Evolutionary conservation across 2,888 invertebrate genomes (phyloP), one percentile per base, ranked within the genome.

Genomic region (Acanthacorydalis orientalis): DNA sequence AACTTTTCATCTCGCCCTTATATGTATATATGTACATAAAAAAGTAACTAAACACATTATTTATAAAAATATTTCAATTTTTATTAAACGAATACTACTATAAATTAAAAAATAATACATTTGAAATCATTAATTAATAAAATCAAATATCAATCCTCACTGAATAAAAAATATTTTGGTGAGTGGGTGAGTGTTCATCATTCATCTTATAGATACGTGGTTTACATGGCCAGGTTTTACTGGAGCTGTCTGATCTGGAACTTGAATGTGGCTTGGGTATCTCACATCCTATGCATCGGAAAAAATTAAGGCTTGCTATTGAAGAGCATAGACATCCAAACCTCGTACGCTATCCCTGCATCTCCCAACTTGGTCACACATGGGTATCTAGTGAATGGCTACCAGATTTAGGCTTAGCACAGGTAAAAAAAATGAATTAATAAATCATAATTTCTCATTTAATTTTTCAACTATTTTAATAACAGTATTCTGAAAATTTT

Each of bases 311-410:
- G 44, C 73, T 95, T 56, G 93, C 93, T 48, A 90, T 95, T 53
- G 93, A 95, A 62, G 92, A 93, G 64, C 83, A 91, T 54, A 70
- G 92, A 45, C 80, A 91, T 54, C 91, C 92, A 0, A 81, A 85
- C 55, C 73, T 87, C 54, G 85, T 89, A 59, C 77, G 89, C 55
- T 91, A 89, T 68, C 88, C 89, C 1, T 83, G 80, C 59, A 88
- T 91, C 56, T 83, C 85, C 10, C 84, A 86, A 59, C 72, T 93
- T 51, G 84, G 85, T 44, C 91, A 92, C 64, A 87, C 87, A 14
- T 95, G 93, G 92, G 90, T 93, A 33, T 85, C 89, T 31, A 83
- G 87, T 45, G 89, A 90, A 61, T 93, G 92, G 90, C 68, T 95
- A 55, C 87, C 89, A 1, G 91, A 92, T 61, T 75, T 95, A 46